A percentile compares a stretch with the other conserved stretches of the same genome.
Conservation (phyloP, 2,888 invertebrate species). For the Polietes domitor region DNA sequence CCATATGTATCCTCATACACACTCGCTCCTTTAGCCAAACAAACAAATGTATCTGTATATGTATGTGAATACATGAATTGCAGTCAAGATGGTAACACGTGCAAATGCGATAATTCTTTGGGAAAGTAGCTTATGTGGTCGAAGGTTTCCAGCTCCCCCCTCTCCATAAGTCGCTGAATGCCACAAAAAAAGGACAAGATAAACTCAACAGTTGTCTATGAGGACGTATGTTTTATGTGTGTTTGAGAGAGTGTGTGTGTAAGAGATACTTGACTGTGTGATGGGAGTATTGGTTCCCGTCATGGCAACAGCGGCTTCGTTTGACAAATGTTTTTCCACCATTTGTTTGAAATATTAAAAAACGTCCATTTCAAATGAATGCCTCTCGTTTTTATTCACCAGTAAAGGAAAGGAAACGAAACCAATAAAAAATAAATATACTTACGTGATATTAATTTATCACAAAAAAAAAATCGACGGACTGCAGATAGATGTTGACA, state of each 20-base stretch:
- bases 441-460: too few species aligned
- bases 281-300: background rate
- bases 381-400: too few species aligned
- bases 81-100: constrained; percentile 62
- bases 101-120: constrained; percentile 63
- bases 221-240: background rate
- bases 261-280: background rate
- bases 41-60: background rate
- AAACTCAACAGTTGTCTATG: constrained; percentile 61
- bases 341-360: background rate
- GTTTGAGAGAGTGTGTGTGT: too few species aligned
- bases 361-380: background rate
- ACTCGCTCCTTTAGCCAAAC: background rate
- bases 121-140: constrained; percentile 60
- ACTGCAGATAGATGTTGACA: too few species aligned
- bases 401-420: too few species aligned
- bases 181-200: constrained; percentile 54
- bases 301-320: background rate
- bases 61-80: background rate
- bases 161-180: background rate
- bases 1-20: constrained; percentile 6
- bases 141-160: constrained; percentile 31
- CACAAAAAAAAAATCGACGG: too few species aligned
- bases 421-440: too few species aligned
- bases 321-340: constrained; percentile 24